A percentile compares a stretch with the other conserved stretches of the same genome.
Evolutionary conservation across 2,113 vertebrate genomes (phyloP).

Genomic region (Pseudorasbora parva): DNA sequence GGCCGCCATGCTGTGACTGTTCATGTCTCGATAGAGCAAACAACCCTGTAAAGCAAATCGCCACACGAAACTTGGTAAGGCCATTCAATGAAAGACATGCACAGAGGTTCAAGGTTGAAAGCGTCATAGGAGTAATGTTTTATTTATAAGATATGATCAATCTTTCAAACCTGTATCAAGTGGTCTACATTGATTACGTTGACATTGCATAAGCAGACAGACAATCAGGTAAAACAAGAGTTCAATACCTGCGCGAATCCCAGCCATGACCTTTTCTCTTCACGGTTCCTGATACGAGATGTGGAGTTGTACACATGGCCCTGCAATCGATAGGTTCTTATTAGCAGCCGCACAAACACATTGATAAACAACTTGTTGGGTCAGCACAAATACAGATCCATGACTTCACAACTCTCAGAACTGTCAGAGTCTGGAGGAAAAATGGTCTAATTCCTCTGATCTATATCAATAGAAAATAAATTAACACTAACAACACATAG

Average conservation of each 20-base stretch:
- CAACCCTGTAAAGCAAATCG: constrained; percentile 81
- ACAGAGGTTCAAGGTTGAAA: background rate
- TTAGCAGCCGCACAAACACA: constrained; percentile 22
- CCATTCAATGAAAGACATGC: background rate
- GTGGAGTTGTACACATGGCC: constrained; percentile 99
- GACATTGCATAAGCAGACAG: background rate
- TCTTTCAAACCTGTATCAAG: background rate
- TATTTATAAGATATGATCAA: background rate
- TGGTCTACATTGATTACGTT: background rate
- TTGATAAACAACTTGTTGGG: background rate
- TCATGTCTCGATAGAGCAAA: constrained; percentile 94
- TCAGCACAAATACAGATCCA: constrained; percentile 15
- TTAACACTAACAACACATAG: too few species aligned
- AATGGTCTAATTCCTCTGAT: too few species aligned
- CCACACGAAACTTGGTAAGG: background rate
- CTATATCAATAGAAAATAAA: too few species aligned
- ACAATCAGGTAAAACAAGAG: background rate
- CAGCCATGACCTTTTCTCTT: constrained; percentile 96
- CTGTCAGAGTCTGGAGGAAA: too few species aligned
- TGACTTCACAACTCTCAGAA: background rate
- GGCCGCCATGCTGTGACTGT: constrained; percentile 92
- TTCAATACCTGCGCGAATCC: constrained; percentile 94
- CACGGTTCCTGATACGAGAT: constrained; percentile 95
- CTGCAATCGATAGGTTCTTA: constrained; percentile 74
- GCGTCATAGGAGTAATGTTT: background rate